Conservation (phyloP, 2,113 vertebrate species). For the Laticauda colubrina region DNA sequence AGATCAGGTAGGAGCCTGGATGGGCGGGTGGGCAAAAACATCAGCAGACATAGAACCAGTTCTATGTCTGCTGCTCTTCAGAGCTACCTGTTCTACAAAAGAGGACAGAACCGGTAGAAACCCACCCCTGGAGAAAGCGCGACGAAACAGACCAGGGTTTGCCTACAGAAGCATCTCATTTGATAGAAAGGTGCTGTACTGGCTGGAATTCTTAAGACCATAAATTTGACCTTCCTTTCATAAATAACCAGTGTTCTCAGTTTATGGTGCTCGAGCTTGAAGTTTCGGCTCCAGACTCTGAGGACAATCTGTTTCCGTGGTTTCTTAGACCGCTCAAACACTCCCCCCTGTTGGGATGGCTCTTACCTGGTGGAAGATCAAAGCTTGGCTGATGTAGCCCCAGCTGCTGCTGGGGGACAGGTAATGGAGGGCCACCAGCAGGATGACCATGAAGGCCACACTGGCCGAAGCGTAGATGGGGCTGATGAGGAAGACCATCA, state of each 20-base stretch:
- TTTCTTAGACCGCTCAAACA: too few species aligned
- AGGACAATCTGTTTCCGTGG: background rate
- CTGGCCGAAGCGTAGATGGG: slow-evolving; percentile 85
- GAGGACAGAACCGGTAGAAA: too few species aligned
- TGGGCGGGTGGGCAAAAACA: too few species aligned
- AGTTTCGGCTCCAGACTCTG: background rate
- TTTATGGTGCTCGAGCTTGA: background rate
- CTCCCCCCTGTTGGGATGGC: background rate
- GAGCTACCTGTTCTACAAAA: too few species aligned
- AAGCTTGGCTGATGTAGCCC: slow-evolving; percentile 91
- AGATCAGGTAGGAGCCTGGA: too few species aligned
- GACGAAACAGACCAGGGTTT: background rate
- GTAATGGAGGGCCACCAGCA: slow-evolving; percentile 88
- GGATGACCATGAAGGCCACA: slow-evolving; percentile 84
- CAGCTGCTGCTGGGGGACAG: slow-evolving; percentile 88
- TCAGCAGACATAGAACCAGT: too few species aligned
- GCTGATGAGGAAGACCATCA: slow-evolving; percentile 94
- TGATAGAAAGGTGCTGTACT: background rate
- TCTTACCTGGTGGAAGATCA: slow-evolving; percentile 91
- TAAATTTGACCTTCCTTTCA: background rate
- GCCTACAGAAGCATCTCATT: background rate
- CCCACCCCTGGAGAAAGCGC: too few species aligned
- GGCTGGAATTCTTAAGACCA: background rate
- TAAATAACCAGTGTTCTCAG: background rate
- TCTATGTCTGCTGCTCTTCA: too few species aligned